Conservation (phyloP, 2,888 invertebrate genomes). For the Rotaria magnacalcarata region DNA sequence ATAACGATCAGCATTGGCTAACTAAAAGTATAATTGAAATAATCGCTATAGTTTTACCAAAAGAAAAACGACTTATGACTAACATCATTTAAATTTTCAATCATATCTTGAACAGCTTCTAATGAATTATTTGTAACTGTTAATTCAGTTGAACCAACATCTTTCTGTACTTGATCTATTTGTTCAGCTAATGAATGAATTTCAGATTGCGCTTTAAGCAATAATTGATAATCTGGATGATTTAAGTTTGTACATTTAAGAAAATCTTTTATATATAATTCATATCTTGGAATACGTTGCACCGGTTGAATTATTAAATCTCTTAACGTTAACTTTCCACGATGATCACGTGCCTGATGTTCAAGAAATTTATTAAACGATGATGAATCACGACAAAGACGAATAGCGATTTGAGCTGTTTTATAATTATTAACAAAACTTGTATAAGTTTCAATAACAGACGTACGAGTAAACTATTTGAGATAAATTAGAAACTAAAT, state of each 20-base stretch:
- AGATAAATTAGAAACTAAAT: neutral
- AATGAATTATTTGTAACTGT: slow-evolving; percentile 20
- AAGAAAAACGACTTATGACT: neutral
- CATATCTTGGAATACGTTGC: slow-evolving; percentile 47
- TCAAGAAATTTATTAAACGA: slow-evolving; percentile 45
- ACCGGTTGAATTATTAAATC: slow-evolving; percentile 47
- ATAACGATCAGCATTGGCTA: slow-evolving; percentile 59
- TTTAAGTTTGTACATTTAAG: slow-evolving; percentile 45
- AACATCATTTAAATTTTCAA: slow-evolving; percentile 46
- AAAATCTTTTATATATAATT: slow-evolving; percentile 46
- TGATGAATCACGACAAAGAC: slow-evolving; percentile 44
- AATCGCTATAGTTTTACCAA: too few species aligned
- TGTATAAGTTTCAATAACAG: slow-evolving; percentile 46
- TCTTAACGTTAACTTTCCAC: slow-evolving; percentile 38
- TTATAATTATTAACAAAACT: slow-evolving; percentile 46
- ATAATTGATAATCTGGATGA: slow-evolving; percentile 41
- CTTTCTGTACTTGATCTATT: slow-evolving; percentile 73
- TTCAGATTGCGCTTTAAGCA: slow-evolving; percentile 71
- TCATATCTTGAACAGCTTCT: slow-evolving; percentile 44
- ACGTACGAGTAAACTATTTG: slow-evolving; percentile 42
- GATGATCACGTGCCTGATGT: slow-evolving; percentile 45
- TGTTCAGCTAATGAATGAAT: slow-evolving; percentile 84
- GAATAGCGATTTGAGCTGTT: slow-evolving; percentile 45
- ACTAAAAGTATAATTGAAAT: slow-evolving; percentile 55
- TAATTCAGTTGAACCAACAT: slow-evolving; percentile 34